Evolutionary conservation across 2,113 vertebrate species (phyloP), one percentile per base, ranked within the genome.

Genomic region (Strix aluco): DNA sequence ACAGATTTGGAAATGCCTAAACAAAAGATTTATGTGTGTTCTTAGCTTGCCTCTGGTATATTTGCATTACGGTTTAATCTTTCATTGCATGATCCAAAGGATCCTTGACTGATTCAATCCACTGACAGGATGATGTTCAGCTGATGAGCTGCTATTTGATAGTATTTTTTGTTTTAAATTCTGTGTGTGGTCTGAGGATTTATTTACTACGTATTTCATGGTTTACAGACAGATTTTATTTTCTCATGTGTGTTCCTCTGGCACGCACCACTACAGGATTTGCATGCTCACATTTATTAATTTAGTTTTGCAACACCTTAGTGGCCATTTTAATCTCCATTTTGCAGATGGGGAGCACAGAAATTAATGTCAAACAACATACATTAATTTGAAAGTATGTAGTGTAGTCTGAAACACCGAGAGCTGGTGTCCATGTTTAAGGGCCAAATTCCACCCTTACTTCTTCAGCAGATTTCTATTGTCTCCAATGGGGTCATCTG

Each of bases 131-230:
- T 73, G 90, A 85, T 6, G 15, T 93, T 72, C 93, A 88, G 90
- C 55, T 91, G 94, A 93, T 90, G 93, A 92, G 85, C 94, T 95
- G 96, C 85, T 90, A 86, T 96, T 90, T 80, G 93, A 94, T 30
- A 92, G 88, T 54, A 88, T 23, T 90, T 94, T 93, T 82, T 0
- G 0, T 69, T 93, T 80, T 42, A 91, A 88, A 92, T 93, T 80
- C 54, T 82, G 87, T 96, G 96, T 96, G 94, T 83, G 87, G 96
- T 82, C 96, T 94, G 49, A 88, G 58, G 71, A 88, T 93, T 94
- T 92, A 91, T 93, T 97, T 90, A 93, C 59, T 80, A 58, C 32
- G 19, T 86, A 88, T 42, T 92, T 91, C 54, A 86, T 15, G 49
- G 54, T 85, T 96, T 95, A 94, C 42, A 77, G 81, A 75, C 27